Evolutionary conservation across 2,113 vertebrate genomes (phyloP).

Genomic region (Genyomyrus donnyi): DNA sequence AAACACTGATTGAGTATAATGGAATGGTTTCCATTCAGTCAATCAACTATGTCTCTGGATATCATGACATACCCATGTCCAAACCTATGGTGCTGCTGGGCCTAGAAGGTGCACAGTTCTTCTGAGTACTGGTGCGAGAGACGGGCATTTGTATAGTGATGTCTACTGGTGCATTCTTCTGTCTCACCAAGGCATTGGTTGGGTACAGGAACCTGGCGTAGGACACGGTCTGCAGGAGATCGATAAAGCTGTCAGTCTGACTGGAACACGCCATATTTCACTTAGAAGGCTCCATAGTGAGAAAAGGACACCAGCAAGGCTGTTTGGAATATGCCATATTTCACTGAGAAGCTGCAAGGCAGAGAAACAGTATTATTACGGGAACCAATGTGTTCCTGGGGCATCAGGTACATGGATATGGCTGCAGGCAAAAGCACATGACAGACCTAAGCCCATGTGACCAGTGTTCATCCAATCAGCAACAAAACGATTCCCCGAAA

Average conservation of each 20-base stretch:
- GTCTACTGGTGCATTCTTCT: conserved; percentile 63
- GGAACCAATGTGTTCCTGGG: not conserved
- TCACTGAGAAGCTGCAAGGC: not conserved
- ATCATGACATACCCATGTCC: conserved; percentile 69
- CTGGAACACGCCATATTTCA: not conserved
- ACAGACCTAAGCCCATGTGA: not conserved
- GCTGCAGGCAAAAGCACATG: not conserved
- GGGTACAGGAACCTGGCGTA: conserved; percentile 92
- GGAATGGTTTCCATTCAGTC: not conserved
- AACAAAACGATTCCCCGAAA: not conserved
- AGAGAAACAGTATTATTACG: not conserved
- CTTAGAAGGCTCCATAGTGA: not conserved
- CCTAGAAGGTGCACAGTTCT: conserved; percentile 62
- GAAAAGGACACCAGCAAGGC: not conserved
- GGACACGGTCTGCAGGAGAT: conserved; percentile 75
- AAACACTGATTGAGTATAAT: not conserved
- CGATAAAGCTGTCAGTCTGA: not conserved
- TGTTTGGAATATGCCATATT: not conserved
- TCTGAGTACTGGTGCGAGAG: conserved; percentile 57
- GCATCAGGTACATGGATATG: not conserved
- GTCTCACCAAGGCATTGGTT: conserved; percentile 80
- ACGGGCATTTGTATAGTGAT: conserved; percentile 53
- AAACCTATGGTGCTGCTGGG: conserved; percentile 67
- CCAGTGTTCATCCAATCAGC: not conserved
- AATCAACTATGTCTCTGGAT: not conserved